These are phyloP conservation scores for Himalopsyche japonica DNA, from an alignment of 2,888 invertebrate species.

Conservation along the genomic window DNA sequence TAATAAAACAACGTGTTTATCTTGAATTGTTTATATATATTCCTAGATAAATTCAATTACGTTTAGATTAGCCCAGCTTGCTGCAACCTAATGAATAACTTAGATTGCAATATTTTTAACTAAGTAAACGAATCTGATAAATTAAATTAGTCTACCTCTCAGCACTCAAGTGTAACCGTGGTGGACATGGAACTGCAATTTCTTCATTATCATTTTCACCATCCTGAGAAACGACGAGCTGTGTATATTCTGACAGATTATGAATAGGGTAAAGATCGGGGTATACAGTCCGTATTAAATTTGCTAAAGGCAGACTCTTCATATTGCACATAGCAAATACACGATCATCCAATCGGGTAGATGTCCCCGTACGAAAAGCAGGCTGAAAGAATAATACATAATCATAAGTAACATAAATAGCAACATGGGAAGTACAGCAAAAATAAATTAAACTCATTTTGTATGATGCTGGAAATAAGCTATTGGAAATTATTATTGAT, in stretches of 20 bases:
- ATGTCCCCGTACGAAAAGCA: slow-evolving; percentile 86
- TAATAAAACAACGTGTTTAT: no score
- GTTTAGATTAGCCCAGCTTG: no score
- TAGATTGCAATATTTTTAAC: no score
- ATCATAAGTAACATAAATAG: background rate
- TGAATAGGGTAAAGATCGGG: slow-evolving; percentile 92
- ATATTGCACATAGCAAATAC: slow-evolving; percentile 91
- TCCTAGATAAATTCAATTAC: no score
- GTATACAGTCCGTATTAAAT: slow-evolving; percentile 83
- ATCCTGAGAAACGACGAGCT: slow-evolving; percentile 46
- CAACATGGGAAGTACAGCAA: no score
- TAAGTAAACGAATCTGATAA: background rate
- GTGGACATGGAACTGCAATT: slow-evolving; percentile 65
- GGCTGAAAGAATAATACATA: slow-evolving; percentile 55
- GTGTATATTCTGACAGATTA: slow-evolving; percentile 61
- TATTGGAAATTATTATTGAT: no score
- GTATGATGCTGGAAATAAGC: no score
- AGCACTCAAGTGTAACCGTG: slow-evolving; percentile 82
- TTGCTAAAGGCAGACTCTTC: slow-evolving; percentile 81
- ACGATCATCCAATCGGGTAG: slow-evolving; percentile 90
- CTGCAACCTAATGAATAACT: no score
- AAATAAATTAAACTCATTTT: no score
- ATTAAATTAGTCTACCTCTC: slow-evolving; percentile 59
- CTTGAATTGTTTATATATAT: no score
- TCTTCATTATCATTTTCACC: slow-evolving; percentile 51